Evolutionary conservation across 2,797 vertebrate species (phyloP).

Genomic region (Cyclura pinguis): DNA sequence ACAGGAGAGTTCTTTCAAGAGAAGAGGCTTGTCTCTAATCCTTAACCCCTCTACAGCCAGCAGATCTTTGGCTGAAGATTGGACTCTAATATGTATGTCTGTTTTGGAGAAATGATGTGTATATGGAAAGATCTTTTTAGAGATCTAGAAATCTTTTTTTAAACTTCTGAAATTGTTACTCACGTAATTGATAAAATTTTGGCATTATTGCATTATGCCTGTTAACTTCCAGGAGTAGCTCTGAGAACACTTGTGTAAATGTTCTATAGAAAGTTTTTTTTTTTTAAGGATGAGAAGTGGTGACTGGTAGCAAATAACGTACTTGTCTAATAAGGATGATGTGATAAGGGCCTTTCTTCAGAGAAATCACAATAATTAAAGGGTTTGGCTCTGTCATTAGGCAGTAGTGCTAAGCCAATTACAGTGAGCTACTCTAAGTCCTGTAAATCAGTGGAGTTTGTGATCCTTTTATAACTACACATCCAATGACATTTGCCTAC

Average conservation of each 20-base stretch:
- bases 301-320: not conserved
- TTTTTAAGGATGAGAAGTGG: not conserved
- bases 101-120: not conserved
- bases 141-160: not conserved
- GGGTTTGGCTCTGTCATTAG: accelerated
- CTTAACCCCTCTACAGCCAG: no score
- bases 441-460: not conserved
- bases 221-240: not conserved
- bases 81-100: not conserved
- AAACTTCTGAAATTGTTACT: no score
- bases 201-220: not conserved
- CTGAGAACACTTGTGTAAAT: not conserved
- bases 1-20: no score
- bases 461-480: not conserved
- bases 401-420: not conserved
- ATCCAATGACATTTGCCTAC: not conserved
- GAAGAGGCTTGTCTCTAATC: no score
- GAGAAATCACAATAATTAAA: not conserved
- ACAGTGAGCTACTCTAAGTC: not conserved
- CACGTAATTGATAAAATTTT: not conserved
- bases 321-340: not conserved
- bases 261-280: no score
- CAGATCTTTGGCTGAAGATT: no score
- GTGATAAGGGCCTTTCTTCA: not conserved
- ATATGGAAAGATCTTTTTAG: not conserved